Evolutionary conservation across 2,113 vertebrate genomes (phyloP), one percentile per base, ranked within the genome.

Genomic region (Pelmatolapia mariae): DNA sequence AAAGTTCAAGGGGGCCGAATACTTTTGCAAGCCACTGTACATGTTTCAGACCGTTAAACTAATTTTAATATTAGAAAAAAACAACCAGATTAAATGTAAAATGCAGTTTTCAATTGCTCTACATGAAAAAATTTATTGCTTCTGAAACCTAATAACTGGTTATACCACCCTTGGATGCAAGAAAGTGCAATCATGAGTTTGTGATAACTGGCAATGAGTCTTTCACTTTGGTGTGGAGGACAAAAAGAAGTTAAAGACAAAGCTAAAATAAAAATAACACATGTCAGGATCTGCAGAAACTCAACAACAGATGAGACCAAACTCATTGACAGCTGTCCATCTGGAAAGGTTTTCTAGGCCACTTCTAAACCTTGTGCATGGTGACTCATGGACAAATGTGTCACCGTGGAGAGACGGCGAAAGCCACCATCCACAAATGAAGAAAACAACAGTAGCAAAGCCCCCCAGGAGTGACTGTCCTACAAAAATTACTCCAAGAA

Each of bases 81-180:
- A 66, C 10, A 38, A n/a, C 61, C 61, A n/a, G 10, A 2, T 12
- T 13, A 13, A 4, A 66, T 66, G 33, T 38, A 66, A 66, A 66
- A 66, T 66, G 36, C 31, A 36, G 31, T 66, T 36, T 66, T 36
- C 10, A 36, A 66, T 66, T 12, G 61, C 61, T 66, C 33, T n/a
- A 38, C 4, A 5, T 13, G 4, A 66, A 38, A 38, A 66, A 7
- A 3, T n/a, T 0, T n/a, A 38, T n/a, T 66, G 61, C 61, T 12
- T 36, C 2, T 13, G 59, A 66, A 66, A 38, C 19, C 61, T 66
- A 38, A n/a, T 66, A 38, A 66, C 33, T 38, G 31, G 61, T 13
- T 66, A 38, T 38, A 38, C 61, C 61, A 63, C 16, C 29, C 29
- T 63, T 63, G 4, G 59, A n/a, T n/a, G 59, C 9, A 36, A 63